Conservation (phyloP, 92 coral and sea anemone species). For the Palythoa caribaeorum region DNA sequence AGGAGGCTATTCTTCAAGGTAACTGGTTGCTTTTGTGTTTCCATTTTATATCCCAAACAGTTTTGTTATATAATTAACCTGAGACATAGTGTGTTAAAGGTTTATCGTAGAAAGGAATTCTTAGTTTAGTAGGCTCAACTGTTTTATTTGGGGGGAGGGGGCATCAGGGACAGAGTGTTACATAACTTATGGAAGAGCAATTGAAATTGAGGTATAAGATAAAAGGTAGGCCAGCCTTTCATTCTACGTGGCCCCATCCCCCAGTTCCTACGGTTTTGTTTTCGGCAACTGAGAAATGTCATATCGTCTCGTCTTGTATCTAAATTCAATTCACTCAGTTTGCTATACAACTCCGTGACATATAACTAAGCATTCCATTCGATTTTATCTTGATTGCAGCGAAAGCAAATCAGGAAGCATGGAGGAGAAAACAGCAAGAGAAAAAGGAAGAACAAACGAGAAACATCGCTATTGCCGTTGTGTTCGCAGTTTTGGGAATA, state of each 20-base stretch:
- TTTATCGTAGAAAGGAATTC: neutral
- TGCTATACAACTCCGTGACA: too few species aligned
- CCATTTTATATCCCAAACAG: neutral
- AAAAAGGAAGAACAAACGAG: conserved; percentile 54
- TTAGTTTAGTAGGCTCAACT: too few species aligned
- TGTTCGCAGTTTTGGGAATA: conserved; percentile 72
- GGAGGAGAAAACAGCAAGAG: neutral
- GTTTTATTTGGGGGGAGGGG: too few species aligned
- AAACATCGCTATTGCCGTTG: conserved; percentile 81
- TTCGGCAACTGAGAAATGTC: too few species aligned
- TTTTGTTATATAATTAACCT: neutral
- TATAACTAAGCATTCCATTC: neutral
- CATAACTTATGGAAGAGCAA: too few species aligned
- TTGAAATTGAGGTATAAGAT: too few species aligned
- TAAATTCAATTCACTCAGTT: too few species aligned
- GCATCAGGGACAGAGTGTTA: too few species aligned
- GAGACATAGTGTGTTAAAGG: neutral
- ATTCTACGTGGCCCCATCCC: too few species aligned
- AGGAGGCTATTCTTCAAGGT: conserved; percentile 26
- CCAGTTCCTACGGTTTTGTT: too few species aligned
- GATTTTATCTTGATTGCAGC: neutral
- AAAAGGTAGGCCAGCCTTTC: too few species aligned
- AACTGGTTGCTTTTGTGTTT: neutral
- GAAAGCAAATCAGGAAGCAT: conserved; percentile 11
- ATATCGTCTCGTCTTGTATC: too few species aligned